Percentiles rank a stretch among this genome's conserved stretches.
These are phyloP conservation scores for Marcusenius ussheri DNA, from an alignment of 2,113 vertebrate genomes.

Conservation along the genomic window DNA sequence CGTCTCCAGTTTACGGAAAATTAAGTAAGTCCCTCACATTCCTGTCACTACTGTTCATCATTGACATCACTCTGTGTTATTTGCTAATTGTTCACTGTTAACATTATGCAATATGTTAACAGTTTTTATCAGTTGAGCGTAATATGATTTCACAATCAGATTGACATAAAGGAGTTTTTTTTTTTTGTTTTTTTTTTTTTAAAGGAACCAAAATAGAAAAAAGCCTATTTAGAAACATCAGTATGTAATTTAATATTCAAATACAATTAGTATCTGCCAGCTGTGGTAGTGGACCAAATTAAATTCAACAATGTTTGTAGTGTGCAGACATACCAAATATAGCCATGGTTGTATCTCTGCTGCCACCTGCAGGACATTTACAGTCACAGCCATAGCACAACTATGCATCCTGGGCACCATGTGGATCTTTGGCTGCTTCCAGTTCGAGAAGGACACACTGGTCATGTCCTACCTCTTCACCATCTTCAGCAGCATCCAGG, in stretches of 20 bases:
- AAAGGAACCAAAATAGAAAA: neutral
- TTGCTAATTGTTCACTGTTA: neutral
- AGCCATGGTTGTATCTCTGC: neutral
- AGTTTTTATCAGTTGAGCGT: neutral
- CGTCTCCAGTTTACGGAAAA: constrained; percentile 61
- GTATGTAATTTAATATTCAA: neutral
- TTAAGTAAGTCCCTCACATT: constrained; percentile 63
- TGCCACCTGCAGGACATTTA: neutral
- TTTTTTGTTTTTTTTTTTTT: neutral
- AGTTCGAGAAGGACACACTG: constrained; percentile 43
- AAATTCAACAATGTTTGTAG: neutral
- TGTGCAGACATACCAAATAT: neutral
- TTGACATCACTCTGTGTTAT: neutral
- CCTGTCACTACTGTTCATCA: neutral
- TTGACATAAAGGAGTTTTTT: neutral
- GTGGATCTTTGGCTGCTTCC: constrained; percentile 72
- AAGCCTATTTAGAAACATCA: neutral
- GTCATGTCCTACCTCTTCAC: constrained; percentile 65
- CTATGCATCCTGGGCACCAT: neutral
- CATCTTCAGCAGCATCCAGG: constrained; percentile 74
- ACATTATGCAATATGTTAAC: neutral
- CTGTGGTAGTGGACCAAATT: neutral
- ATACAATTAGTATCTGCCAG: neutral
- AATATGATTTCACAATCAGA: neutral
- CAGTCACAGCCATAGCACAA: neutral